phyloP scores from a whole-genome alignment of 2,888 invertebrate genomes.

The Sphinx pinastri region DNA sequence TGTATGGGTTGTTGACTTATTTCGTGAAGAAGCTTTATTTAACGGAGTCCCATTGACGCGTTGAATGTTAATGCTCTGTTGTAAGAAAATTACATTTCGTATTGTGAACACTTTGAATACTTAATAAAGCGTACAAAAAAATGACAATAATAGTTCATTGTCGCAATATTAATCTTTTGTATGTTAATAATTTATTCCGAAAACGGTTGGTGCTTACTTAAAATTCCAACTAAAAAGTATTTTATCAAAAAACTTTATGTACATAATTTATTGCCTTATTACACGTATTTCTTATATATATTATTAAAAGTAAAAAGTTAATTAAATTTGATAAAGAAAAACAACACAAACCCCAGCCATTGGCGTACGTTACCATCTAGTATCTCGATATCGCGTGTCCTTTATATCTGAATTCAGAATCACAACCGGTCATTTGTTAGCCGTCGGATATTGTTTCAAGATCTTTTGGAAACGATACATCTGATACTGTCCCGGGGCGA shows the following conservation, averaged over 20 bases:
- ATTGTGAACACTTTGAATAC: conserved; percentile 51
- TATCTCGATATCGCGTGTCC: conserved; percentile 14
- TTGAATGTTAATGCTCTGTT: conserved; percentile 59
- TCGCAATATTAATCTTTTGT: conserved; percentile 35
- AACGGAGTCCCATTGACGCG: conserved; percentile 54
- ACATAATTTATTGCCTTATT: not conserved
- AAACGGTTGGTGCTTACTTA: not conserved
- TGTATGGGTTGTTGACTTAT: conserved; percentile 73
- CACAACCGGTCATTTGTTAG: conserved; percentile 45
- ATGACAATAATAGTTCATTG: conserved; percentile 42
- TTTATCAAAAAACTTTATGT: not conserved
- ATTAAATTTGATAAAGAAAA: not conserved
- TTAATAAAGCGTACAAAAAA: conserved; percentile 48
- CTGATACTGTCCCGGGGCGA: conserved; percentile 53
- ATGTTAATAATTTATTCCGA: conserved; percentile 29
- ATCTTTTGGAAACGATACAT: conserved; percentile 53
- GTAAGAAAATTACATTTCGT: conserved; percentile 56
- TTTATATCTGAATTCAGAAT: conserved; percentile 32
- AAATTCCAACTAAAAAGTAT: not conserved
- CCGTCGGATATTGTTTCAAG: conserved; percentile 52
- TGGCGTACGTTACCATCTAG: not conserved
- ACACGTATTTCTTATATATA: not conserved
- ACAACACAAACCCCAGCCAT: not conserved
- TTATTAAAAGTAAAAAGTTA: not conserved
- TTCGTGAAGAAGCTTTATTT: conserved; percentile 56